These are phyloP conservation scores for Hemithea aestivaria DNA, from an alignment of 2,888 invertebrate genomes.

Conservation along the genomic window DNA sequence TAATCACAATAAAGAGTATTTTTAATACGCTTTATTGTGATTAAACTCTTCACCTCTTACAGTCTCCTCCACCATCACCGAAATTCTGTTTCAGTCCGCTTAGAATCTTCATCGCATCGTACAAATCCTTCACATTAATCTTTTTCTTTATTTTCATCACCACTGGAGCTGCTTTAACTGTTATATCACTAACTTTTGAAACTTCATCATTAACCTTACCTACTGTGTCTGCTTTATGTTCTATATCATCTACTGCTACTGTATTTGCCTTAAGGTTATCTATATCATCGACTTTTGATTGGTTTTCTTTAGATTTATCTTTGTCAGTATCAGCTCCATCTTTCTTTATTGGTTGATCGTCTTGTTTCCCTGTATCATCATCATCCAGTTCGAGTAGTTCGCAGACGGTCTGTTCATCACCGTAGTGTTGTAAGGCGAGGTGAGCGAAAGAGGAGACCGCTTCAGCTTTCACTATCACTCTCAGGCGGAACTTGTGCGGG, in stretches of 20 bases:
- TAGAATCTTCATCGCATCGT: constrained; percentile 3
- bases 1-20: too few species aligned
- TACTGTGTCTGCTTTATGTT: too few species aligned
- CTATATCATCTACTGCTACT: neutral
- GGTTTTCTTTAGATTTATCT: too few species aligned
- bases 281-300: too few species aligned
- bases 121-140: constrained; percentile 2
- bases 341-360: neutral
- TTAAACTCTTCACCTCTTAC: constrained; percentile 1
- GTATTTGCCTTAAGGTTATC: neutral
- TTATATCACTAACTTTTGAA: neutral
- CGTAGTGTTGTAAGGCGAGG: constrained; percentile 42
- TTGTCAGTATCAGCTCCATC: neutral
- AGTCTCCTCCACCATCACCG: neutral
- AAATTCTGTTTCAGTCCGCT: constrained; percentile 1
- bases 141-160: neutral
- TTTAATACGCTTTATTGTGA: too few species aligned
- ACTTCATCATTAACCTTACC: neutral
- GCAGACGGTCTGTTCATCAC: constrained; percentile 35
- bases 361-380: constrained; percentile 2
- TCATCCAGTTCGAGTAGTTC: constrained; percentile 27
- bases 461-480: constrained; percentile 46
- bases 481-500: constrained; percentile 70
- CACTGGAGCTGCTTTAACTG: neutral
- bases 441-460: constrained; percentile 39